phyloP scores from a whole-genome alignment of 2,797 vertebrate genomes.

The Erpetoichthys calabaricus region DNA sequence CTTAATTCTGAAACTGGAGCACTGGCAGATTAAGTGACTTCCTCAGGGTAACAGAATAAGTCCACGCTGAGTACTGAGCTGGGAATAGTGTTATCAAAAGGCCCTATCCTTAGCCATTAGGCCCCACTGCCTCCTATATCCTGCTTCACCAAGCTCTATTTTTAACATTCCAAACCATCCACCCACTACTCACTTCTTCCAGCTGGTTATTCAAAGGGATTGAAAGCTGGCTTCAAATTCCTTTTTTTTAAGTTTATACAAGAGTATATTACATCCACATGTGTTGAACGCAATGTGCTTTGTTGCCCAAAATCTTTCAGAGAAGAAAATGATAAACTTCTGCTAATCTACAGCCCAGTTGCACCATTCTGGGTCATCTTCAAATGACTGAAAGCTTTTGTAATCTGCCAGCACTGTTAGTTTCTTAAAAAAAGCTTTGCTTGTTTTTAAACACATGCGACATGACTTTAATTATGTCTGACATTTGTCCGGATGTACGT shows the following conservation, averaged over 20 bases:
- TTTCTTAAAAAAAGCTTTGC: background rate
- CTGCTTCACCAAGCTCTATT: too few species aligned
- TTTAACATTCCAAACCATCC: background rate
- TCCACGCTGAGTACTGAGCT: too few species aligned
- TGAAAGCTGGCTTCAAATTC: constrained; percentile 2
- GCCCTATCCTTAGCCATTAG: too few species aligned
- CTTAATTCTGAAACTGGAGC: too few species aligned
- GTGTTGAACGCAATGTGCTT: background rate
- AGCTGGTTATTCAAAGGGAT: constrained; percentile 1
- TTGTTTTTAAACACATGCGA: background rate
- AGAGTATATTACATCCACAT: background rate
- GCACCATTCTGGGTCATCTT: background rate
- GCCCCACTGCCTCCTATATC: too few species aligned
- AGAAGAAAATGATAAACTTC: background rate
- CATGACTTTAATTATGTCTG: constrained; percentile 2
- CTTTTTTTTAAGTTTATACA: constrained; percentile 1
- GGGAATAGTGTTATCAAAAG: too few species aligned
- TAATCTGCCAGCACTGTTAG: constrained; percentile 2
- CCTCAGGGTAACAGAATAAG: too few species aligned
- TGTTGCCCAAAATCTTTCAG: background rate
- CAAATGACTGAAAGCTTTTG: background rate
- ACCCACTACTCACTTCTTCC: background rate
- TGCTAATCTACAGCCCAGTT: background rate
- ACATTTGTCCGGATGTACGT: background rate
- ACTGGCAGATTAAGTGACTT: too few species aligned